Percentiles rank a stretch among this genome's conserved stretches.
These are phyloP conservation scores for Adelosebastes latens DNA, from an alignment of 2,797 vertebrate species.

Conservation along the genomic window DNA sequence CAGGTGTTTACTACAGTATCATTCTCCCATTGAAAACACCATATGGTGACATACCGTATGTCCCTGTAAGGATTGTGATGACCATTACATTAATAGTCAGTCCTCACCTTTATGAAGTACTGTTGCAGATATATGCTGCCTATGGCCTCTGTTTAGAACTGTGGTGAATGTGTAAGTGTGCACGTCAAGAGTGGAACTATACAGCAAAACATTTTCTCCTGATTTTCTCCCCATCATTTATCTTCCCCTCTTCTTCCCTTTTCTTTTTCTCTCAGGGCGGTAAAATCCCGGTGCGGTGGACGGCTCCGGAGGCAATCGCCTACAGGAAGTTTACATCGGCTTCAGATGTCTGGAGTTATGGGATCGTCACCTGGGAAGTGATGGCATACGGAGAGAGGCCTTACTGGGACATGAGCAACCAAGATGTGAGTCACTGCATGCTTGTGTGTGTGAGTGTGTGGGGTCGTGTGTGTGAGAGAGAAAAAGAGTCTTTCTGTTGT, in stretches of 20 bases:
- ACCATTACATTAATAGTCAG: background rate
- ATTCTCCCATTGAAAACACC: background rate
- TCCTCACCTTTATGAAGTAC: background rate
- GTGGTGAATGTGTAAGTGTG: background rate
- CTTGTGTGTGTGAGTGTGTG: background rate
- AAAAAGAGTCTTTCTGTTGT: background rate
- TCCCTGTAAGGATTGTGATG: background rate
- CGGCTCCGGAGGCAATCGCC: slow-evolving; percentile 93
- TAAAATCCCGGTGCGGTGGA: slow-evolving; percentile 96
- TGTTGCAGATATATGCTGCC: background rate
- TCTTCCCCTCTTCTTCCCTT: background rate
- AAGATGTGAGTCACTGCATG: slow-evolving; percentile 86
- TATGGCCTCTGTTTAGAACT: slow-evolving; percentile 2
- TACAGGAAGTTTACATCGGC: slow-evolving; percentile 97
- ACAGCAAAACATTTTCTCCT: background rate
- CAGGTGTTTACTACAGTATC: background rate
- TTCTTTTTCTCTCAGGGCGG: slow-evolving; percentile 83
- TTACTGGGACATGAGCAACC: slow-evolving; percentile 99
- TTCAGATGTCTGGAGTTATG: slow-evolving; percentile 96
- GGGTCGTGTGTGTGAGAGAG: background rate
- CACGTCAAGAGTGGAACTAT: background rate
- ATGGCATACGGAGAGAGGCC: slow-evolving; percentile 96
- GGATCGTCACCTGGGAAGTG: slow-evolving; percentile 98
- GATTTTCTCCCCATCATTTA: background rate
- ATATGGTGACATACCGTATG: background rate